phyloP scores from a whole-genome alignment of 2,113 vertebrate species.

The Murina feae region DNA sequence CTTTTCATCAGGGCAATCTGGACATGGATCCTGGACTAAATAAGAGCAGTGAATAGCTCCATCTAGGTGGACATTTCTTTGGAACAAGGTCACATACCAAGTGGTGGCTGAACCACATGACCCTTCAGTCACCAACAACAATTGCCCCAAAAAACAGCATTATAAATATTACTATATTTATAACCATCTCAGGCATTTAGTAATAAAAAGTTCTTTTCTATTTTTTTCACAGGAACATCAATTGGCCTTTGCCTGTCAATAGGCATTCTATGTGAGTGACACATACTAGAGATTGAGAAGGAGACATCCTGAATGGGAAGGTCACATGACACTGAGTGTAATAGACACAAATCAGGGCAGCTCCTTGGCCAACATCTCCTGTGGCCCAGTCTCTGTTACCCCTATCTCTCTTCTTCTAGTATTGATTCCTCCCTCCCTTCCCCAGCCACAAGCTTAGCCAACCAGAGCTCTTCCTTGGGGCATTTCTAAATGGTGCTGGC shows the following conservation, averaged over 20 bases:
- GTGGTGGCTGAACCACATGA: background rate
- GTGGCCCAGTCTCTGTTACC: too few relatives aligned
- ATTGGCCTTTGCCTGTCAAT: background rate
- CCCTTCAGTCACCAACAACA: background rate
- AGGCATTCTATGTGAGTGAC: background rate
- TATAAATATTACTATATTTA: background rate
- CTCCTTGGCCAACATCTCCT: background rate
- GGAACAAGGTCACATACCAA: background rate
- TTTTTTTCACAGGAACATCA: background rate
- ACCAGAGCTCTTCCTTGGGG: background rate
- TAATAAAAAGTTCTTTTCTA: background rate
- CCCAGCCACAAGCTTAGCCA: background rate
- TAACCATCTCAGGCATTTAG: background rate
- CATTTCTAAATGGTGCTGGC: background rate
- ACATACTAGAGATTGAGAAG: background rate
- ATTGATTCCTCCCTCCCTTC: background rate
- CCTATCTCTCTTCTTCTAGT: background rate
- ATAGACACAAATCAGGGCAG: background rate
- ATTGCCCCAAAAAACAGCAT: background rate
- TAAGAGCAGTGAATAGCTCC: background rate
- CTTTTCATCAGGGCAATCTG: background rate
- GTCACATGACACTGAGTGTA: background rate
- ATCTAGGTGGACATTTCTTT: background rate
- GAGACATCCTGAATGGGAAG: background rate
- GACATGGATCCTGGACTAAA: background rate